A percentile compares a stretch with the other conserved stretches of the same genome.
These are phyloP conservation scores for Drosophila nebulosa DNA, from an alignment of 1,140 invertebrate species.

Conservation along the genomic window DNA sequence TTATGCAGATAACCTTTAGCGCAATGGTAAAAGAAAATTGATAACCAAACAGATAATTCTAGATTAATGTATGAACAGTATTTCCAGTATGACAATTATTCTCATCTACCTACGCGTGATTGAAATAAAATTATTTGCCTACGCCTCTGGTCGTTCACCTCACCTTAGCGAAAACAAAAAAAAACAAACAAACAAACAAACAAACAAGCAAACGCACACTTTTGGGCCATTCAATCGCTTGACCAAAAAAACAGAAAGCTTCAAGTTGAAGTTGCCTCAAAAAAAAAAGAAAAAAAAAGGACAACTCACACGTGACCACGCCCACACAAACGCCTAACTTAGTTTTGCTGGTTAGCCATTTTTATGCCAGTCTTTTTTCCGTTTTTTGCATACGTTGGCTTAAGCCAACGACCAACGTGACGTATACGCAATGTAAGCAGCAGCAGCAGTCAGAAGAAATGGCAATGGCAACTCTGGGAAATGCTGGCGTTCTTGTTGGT, in stretches of 20 bases:
- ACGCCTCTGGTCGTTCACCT: not conserved
- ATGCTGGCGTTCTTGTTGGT: not conserved
- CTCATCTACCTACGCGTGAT: not conserved
- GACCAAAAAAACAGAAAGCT: not conserved
- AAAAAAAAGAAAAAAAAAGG: constrained; percentile 32
- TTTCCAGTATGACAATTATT: too few species aligned
- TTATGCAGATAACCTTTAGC: not conserved
- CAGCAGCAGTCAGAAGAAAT: not conserved
- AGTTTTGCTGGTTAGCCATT: constrained; percentile 18
- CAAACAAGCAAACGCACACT: constrained; percentile 1
- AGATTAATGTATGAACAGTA: too few species aligned
- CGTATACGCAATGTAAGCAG: constrained; percentile 32
- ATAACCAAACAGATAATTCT: not conserved
- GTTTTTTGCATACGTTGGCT: constrained; percentile 40
- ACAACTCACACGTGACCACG: constrained; percentile 19
- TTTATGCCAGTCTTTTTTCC: not conserved
- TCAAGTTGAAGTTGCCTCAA: constrained; percentile 32
- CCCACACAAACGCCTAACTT: constrained; percentile 11
- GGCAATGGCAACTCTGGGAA: not conserved
- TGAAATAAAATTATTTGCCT: not conserved
- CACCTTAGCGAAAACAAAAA: not conserved
- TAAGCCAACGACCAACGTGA: constrained; percentile 20
- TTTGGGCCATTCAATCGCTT: constrained; percentile 19
- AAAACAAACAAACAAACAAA: constrained; percentile 2
- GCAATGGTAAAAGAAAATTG: not conserved